phyloP scores from a whole-genome alignment of 1,140 invertebrate species.

The Heliconius himera region DNA sequence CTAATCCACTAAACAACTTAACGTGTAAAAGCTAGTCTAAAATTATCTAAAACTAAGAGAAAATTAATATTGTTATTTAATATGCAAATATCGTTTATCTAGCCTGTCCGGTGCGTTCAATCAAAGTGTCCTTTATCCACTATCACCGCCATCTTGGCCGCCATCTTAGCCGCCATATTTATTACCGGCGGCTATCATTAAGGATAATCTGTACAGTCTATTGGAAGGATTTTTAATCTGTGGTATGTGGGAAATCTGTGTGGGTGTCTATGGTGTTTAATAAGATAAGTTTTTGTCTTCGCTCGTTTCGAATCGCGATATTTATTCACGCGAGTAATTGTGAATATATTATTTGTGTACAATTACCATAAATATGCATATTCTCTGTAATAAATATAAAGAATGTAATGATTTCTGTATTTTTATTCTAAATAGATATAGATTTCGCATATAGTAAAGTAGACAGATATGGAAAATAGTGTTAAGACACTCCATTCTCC shows the following conservation, averaged over 20 bases:
- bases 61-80: slow-evolving; percentile 74
- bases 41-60: slow-evolving; percentile 39
- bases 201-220: slow-evolving; percentile 61
- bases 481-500: too few species aligned
- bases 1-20: slow-evolving; percentile 7
- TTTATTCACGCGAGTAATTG: slow-evolving; percentile 23
- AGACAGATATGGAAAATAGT: too few species aligned
- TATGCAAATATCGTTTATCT: slow-evolving; percentile 72
- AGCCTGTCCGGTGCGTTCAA: slow-evolving; percentile 68
- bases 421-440: too few species aligned
- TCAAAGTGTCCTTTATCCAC: slow-evolving; percentile 69
- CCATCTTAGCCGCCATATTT: slow-evolving; percentile 59
- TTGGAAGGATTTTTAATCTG: slow-evolving; percentile 51
- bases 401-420: neutral
- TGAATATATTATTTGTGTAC: slow-evolving; percentile 1
- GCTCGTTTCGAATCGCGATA: slow-evolving; percentile 23
- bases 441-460: too few species aligned
- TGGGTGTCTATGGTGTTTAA: slow-evolving; percentile 41
- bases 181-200: slow-evolving; percentile 65
- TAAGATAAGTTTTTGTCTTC: slow-evolving; percentile 33
- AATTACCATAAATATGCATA: neutral
- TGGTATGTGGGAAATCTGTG: slow-evolving; percentile 40
- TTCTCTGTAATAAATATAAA: neutral
- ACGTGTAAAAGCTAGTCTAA: slow-evolving; percentile 14
- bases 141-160: slow-evolving; percentile 46